Percentiles rank a stretch among this genome's conserved stretches.
Evolutionary conservation across 1,140 invertebrate genomes (phyloP).

Genomic region (Cotesia vestalis): DNA sequence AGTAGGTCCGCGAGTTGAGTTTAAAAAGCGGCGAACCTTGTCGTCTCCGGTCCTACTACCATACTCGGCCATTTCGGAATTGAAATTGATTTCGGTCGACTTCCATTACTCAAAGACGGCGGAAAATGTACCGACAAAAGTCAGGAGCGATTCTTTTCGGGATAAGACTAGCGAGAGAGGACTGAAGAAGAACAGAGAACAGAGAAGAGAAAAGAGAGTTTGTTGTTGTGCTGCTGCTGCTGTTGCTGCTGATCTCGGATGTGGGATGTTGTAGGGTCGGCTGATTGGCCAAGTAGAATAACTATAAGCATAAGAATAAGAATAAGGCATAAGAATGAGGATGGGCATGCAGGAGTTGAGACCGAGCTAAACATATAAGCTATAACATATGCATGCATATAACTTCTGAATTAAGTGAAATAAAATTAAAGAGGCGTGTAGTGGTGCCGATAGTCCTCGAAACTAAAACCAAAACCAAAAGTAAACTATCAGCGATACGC

Average conservation of each 20-base stretch:
- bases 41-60: constrained; percentile 18
- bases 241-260: neutral
- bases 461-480: too few relatives aligned
- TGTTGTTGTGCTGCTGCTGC: too few relatives aligned
- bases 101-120: constrained; percentile 57
- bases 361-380: constrained; percentile 6
- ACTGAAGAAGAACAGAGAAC: neutral
- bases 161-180: constrained; percentile 46
- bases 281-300: too few relatives aligned
- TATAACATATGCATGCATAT: constrained; percentile 1
- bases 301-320: neutral
- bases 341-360: neutral
- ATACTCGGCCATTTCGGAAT: constrained; percentile 46
- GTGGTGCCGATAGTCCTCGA: neutral
- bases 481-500: constrained; percentile 3
- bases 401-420: too few relatives aligned
- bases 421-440: too few relatives aligned
- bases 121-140: constrained; percentile 55
- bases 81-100: constrained; percentile 58
- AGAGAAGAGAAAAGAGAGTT: neutral
- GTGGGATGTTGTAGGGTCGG: neutral
- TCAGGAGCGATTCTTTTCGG: constrained; percentile 51
- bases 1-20: constrained; percentile 17
- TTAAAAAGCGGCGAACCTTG: constrained; percentile 33
- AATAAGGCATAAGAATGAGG: neutral